Evolutionary conservation across 2,888 invertebrate species (phyloP), one percentile per base, ranked within the genome.

Genomic region (Trissolcus japonicus): DNA sequence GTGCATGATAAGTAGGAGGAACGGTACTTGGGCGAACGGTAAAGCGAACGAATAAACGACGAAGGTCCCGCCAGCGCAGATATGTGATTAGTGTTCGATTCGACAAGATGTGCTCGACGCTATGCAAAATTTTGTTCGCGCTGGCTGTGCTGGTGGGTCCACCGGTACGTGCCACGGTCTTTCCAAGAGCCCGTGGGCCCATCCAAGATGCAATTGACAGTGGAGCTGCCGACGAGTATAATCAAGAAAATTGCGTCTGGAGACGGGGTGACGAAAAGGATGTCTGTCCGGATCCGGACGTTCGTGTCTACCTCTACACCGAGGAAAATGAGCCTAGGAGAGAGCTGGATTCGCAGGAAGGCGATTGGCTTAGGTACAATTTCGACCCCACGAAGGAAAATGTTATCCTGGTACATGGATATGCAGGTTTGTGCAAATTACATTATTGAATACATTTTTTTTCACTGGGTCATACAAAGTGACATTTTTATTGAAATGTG

Each of bases 381-480:
- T 95, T 94, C 92, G 93, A 95, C 82, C 91, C 93, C 0, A 89
- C 91, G 0, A 93, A 93, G 80, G 94, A 94, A 81, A 94, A 94
- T 78, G 91, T 94, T 21, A 88, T 95, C 60, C 87, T 95, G 19
- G 90, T 95, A 25, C 95, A 95, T 83, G 95, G 95, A 1, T 95
- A 95, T 85, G 95, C 94, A 0, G 95, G 88, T 88, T 60, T 19
- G 76, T 65, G 21, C 14, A 17, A 51, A 43, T 16, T 16, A 41
- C 4, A 41, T 41, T 41, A 2, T 41, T 19, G 19, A 13, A 41
- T 41, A 9, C 4, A 2, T 9, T 13, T 9, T 41, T 41, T 41
- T 41, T 43, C 13, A 4, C 43, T 3, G 43, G 9, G 13, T n/a
- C 41, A 41, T 2, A 41, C 2, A 13, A 41, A 41, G 4, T 43